Base-by-base conservation (phyloP, 2,888 invertebrate genomes). In the Chaetogeoica ovagalla region DNA sequence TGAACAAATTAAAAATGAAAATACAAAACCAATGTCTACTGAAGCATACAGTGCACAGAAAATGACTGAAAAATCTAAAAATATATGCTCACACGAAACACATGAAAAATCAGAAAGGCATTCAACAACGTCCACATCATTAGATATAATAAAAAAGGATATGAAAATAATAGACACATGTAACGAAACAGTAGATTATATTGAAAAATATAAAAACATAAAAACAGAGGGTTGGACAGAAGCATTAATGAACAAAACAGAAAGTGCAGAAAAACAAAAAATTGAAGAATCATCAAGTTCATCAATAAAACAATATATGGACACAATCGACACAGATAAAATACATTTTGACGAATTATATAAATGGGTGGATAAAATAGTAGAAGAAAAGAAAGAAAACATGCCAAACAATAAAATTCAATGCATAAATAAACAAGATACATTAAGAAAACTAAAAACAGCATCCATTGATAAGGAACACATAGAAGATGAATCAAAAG, bases 281-380 rank as follows among this genome's bases (percentile, higher is more conserved):
- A 19, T 30, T 7, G 11, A 30, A 30, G 52, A 21, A 9, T 0
- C 2, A 39, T 7, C 7, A 15, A 8, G 48, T 11, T 19, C 15
- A 0, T 8, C 1, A 8, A n/a, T 2, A 17, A 19, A 59, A 57
- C 23, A 15, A 8, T 66, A 30, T 15, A 23, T 57, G 0, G 66
- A 65, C 17, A 11, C 21, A 13, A 39, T 43, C 8, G 75, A 75
- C 23, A 66, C 39, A 15, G 75, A 75, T 0, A 75, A 75, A 66
- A 30, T 17, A 23, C 57, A 66, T 59, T 75, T 75, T 43, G 75
- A 75, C 43, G 75, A 75, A 15, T 57, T 75, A 15, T 75, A 75
- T 43, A 43, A 75, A 43, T 75, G 75, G 75, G 75, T 75, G 13
- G 75, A 75, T n/a, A 17, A 75, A 66, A 13, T 75, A 19, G 39